These are phyloP conservation scores for Lomographa bimaculata DNA, from an alignment of 2,888 invertebrate genomes.

Conservation along the genomic window DNA sequence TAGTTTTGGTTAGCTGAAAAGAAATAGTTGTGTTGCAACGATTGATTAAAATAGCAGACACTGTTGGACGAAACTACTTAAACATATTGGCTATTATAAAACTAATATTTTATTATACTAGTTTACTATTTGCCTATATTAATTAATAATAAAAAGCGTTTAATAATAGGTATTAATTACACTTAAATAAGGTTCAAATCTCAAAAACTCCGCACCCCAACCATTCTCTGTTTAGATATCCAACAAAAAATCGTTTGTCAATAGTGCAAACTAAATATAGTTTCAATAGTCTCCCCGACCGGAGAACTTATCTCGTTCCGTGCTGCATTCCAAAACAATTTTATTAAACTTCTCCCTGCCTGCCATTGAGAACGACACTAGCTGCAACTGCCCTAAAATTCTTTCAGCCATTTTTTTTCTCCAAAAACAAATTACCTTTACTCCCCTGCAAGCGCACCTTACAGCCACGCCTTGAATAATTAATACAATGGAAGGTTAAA, in stretches of 20 bases:
- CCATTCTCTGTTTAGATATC: too few species aligned
- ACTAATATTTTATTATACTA: too few species aligned
- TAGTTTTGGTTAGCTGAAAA: too few species aligned
- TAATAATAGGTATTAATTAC: too few species aligned
- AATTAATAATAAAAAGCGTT: too few species aligned
- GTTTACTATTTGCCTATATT: too few species aligned
- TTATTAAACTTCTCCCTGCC: conserved; percentile 72
- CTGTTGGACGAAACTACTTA: too few species aligned
- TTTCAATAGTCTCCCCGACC: conserved; percentile 61
- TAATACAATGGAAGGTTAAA: conserved; percentile 83
- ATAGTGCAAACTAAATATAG: conserved; percentile 42
- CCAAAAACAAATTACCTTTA: conserved; percentile 75
- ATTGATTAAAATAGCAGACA: too few species aligned
- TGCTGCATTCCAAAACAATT: conserved; percentile 76
- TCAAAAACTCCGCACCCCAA: too few species aligned
- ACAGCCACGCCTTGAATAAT: conserved; percentile 80
- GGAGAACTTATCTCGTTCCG: conserved; percentile 66
- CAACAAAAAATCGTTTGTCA: conserved; percentile 28
- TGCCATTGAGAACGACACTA: conserved; percentile 55
- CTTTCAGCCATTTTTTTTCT: conserved; percentile 63
- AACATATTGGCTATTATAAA: too few species aligned
- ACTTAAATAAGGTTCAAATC: too few species aligned
- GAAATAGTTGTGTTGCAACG: too few species aligned
- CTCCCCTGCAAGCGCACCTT: conserved; percentile 74
- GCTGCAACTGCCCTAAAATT: conserved; percentile 72